phyloP scores from a whole-genome alignment of 2,888 invertebrate genomes.

The Lysandra bellargus region DNA sequence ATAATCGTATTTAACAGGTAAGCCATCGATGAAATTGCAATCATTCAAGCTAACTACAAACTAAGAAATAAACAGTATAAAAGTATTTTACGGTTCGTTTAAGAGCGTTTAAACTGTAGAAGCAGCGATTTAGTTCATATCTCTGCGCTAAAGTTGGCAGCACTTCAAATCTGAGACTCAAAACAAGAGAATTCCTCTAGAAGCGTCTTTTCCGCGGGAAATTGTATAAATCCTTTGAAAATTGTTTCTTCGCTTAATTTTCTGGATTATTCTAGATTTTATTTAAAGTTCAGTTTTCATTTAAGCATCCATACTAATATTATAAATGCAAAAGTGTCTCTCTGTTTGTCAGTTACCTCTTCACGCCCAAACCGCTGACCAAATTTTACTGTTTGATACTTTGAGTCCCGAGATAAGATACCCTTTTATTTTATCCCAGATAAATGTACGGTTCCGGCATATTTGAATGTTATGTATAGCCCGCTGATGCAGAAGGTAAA shows the following conservation, averaged over 20 bases:
- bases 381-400: too few relatives aligned
- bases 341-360: too few relatives aligned
- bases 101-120: background rate
- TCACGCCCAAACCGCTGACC: too few relatives aligned
- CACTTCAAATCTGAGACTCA: constrained; percentile 10
- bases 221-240: background rate
- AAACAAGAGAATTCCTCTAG: background rate
- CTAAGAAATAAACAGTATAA: background rate
- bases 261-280: background rate
- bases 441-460: too few relatives aligned
- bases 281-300: too few relatives aligned
- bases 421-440: too few relatives aligned
- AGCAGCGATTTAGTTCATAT: constrained; percentile 20
- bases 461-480: too few relatives aligned
- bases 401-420: too few relatives aligned
- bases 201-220: background rate
- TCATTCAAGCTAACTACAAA: background rate
- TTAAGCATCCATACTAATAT: too few relatives aligned
- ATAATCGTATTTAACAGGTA: background rate
- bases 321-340: too few relatives aligned
- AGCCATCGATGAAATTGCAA: background rate
- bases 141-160: constrained; percentile 18
- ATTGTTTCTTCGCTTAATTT: background rate
- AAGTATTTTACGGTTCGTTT: constrained; percentile 23
- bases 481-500: too few relatives aligned